phyloP scores from a whole-genome alignment of 2,113 vertebrate species.

The Hippopotamus amphibius region DNA sequence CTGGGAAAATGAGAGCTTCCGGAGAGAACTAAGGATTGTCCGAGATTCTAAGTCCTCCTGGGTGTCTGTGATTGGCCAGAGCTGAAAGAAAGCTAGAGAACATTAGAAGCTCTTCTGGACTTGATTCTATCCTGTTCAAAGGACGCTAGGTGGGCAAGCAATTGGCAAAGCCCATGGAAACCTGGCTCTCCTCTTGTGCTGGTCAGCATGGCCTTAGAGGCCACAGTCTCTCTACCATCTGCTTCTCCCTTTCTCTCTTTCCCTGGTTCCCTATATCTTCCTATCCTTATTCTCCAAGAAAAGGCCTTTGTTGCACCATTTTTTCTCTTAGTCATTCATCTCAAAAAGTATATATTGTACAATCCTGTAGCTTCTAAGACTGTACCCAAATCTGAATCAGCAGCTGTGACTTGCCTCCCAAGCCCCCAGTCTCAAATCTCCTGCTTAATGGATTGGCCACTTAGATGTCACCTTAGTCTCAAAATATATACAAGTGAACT shows the following conservation, averaged over 20 bases:
- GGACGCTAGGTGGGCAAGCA: not conserved
- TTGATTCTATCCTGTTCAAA: not conserved
- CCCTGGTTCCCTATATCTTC: not conserved
- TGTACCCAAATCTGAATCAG: not conserved
- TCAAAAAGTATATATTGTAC: not conserved
- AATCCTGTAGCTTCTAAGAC: not conserved
- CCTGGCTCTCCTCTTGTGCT: not conserved
- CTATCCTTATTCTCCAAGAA: slow-evolving; percentile 33
- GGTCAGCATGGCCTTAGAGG: not conserved
- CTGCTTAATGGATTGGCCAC: not conserved
- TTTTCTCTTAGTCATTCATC: not conserved
- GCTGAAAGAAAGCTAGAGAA: not conserved
- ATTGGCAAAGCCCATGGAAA: not conserved
- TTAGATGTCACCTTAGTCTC: not conserved
- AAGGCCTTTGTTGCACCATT: not conserved
- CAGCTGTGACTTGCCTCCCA: not conserved
- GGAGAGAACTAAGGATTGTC: slow-evolving; percentile 32
- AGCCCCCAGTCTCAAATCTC: not conserved
- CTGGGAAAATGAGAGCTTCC: slow-evolving; percentile 21
- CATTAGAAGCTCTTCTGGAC: not conserved
- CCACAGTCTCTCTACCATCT: not conserved
- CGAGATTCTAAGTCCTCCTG: not conserved
- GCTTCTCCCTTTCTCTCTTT: slow-evolving; percentile 2
- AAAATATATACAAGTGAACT: not conserved
- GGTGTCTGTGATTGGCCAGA: not conserved